phyloP scores from a whole-genome alignment of 1,140 invertebrate genomes.

The Cydia pomonella region DNA sequence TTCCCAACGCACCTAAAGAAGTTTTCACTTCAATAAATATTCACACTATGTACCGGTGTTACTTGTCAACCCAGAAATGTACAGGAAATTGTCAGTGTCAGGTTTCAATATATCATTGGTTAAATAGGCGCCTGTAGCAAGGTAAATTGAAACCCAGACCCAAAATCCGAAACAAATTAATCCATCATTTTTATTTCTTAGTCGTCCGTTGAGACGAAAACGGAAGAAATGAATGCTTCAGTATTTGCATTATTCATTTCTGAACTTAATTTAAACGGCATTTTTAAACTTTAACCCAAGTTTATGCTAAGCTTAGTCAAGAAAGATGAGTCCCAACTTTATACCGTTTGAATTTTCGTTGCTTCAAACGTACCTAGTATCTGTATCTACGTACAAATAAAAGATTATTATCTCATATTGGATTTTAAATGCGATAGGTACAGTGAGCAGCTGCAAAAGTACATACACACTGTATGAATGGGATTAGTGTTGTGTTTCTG shows the following conservation, averaged over 20 bases:
- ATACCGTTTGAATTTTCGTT: neutral
- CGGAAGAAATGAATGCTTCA: constrained; percentile 1
- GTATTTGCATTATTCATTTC: constrained; percentile 27
- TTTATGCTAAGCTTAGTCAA: constrained; percentile 17
- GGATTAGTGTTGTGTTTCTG: too few relatives aligned
- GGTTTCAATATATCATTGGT: too few relatives aligned
- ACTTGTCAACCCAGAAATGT: too few relatives aligned
- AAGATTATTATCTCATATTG: too few relatives aligned
- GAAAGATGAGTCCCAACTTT: neutral
- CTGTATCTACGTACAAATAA: too few relatives aligned
- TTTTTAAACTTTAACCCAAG: constrained; percentile 16
- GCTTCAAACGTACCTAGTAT: neutral
- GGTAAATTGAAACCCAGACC: neutral
- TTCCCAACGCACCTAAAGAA: too few relatives aligned
- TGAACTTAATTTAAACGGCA: constrained; percentile 16
- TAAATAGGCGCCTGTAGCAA: neutral
- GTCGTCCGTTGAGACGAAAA: neutral
- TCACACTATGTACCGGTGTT: too few relatives aligned
- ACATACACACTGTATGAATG: too few relatives aligned
- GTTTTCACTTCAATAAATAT: too few relatives aligned
- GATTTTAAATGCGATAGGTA: too few relatives aligned
- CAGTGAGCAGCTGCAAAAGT: too few relatives aligned
- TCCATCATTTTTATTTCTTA: neutral
- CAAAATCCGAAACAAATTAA: neutral
- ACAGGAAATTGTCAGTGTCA: too few relatives aligned